Evolutionary conservation across 2,888 invertebrate genomes (phyloP), one percentile per base, ranked within the genome.

Genomic region (Ctena decussata): DNA sequence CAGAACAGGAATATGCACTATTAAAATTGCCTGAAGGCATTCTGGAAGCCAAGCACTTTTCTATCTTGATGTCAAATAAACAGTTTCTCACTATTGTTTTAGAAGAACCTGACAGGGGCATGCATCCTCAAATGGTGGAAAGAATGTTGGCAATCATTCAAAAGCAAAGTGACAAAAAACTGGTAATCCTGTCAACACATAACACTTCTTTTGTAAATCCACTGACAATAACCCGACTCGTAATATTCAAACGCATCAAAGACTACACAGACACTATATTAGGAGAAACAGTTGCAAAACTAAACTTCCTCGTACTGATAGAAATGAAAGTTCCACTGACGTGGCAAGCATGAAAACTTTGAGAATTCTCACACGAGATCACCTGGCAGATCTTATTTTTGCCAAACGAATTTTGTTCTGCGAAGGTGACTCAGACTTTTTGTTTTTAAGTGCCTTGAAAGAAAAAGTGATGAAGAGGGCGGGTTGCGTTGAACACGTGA

Each of bases 41-140:
- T 32, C 18, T 86, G 3, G 89, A 86, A 65, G 89, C 89, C 1
- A 80, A 80, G 41, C 37, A 81, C 27, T 76, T 78, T 30, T 79
- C 86, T 15, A 65, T 89, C 21, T n/a, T 89, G 11, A 44, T 89
- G 27, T 70, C 84, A 3, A 24, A 77, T 12, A 76, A 39, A 37
- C 1, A 30, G 2, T 84, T 81, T 46, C 53, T 73, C 27, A 86
- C 89, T 1, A 77, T 89, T 12, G 49, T 74, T 41, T 69, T 82
- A 5, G 85, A 88, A 71, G 87, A 88, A 24, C 77, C 80, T 3
- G 89, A 85, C 15, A 73, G 70, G 35, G 86, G 89, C 1, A 89
- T 89, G 89, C 89, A 89, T 65, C 86, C 86, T 0, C 89, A 89
- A 69, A 80, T 89, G 75, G 72, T 86, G 1, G 84, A 86, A 46